These are phyloP conservation scores for Periphyllus acericola DNA, from an alignment of 2,888 invertebrate genomes.

Conservation along the genomic window DNA sequence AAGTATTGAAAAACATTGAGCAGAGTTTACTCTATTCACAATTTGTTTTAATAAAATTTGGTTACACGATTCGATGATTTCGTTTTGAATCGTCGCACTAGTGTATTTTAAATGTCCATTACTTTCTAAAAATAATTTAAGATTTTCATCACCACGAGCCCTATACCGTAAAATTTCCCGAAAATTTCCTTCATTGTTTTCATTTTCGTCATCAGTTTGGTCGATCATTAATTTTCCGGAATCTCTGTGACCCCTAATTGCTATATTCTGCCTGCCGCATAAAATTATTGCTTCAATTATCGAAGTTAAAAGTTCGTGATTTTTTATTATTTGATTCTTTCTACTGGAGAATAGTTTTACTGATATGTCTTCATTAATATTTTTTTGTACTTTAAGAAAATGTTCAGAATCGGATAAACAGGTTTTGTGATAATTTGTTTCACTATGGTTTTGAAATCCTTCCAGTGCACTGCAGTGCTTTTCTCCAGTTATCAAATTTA, in stretches of 20 bases:
- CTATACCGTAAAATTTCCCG: conserved; percentile 18
- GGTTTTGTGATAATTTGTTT: conserved; percentile 6
- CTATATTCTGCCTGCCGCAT: conserved; percentile 14
- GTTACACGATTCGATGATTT: conserved; percentile 65
- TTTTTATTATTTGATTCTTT: conserved; percentile 1
- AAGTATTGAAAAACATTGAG: neutral
- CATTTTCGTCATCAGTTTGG: neutral
- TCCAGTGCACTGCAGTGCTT: neutral
- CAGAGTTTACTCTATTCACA: conserved; percentile 63
- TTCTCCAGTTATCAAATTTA: conserved; percentile 8
- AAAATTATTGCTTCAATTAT: neutral
- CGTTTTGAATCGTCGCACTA: conserved; percentile 65
- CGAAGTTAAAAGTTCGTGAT: neutral
- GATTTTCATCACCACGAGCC: neutral
- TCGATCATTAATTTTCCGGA: conserved; percentile 27
- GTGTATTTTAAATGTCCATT: conserved; percentile 64
- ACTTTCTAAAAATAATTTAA: conserved; percentile 17
- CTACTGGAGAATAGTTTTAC: neutral
- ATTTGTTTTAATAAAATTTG: conserved; percentile 64
- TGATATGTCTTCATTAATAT: conserved; percentile 23
- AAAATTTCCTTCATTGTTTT: conserved; percentile 53
- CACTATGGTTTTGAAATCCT: neutral
- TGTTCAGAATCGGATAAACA: neutral
- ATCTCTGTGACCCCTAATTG: conserved; percentile 41
- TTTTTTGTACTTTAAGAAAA: neutral